Percentiles rank a stretch among this genome's conserved stretches.
Conservation (phyloP, 2,113 vertebrate genomes). For the Poecilia latipinna region DNA sequence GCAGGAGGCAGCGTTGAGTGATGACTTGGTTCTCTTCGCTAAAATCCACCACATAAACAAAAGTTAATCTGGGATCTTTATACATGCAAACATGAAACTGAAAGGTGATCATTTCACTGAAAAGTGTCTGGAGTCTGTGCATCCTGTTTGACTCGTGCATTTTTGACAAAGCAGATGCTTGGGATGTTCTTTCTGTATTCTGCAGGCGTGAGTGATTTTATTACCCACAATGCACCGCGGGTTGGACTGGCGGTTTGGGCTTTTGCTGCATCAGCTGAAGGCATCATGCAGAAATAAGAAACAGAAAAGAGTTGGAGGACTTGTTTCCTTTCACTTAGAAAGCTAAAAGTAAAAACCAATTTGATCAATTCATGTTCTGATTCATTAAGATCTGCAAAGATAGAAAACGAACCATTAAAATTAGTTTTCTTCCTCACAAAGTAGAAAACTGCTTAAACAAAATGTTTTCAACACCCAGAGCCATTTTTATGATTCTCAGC, state of each 20-base stretch:
- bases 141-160: background rate
- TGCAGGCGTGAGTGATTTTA: slow-evolving; percentile 5
- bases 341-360: slow-evolving; percentile 1
- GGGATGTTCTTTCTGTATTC: slow-evolving; percentile 5
- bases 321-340: background rate
- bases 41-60: background rate
- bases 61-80: no score
- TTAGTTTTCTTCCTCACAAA: no score
- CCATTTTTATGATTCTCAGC: background rate
- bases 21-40: no score
- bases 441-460: background rate
- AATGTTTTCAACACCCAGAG: background rate
- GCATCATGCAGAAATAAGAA: slow-evolving; percentile 6
- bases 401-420: no score
- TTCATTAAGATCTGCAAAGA: background rate
- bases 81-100: no score
- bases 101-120: no score
- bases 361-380: background rate
- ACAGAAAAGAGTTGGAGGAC: background rate
- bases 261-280: background rate
- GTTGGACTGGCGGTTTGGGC: background rate
- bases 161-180: slow-evolving; percentile 8
- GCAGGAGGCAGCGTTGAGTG: no score
- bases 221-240: slow-evolving; percentile 20
- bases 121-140: background rate